A percentile compares a stretch with the other conserved stretches of the same genome.
These are phyloP conservation scores for Acomys russatus DNA, from an alignment of 2,797 vertebrate species.

Conservation along the genomic window DNA sequence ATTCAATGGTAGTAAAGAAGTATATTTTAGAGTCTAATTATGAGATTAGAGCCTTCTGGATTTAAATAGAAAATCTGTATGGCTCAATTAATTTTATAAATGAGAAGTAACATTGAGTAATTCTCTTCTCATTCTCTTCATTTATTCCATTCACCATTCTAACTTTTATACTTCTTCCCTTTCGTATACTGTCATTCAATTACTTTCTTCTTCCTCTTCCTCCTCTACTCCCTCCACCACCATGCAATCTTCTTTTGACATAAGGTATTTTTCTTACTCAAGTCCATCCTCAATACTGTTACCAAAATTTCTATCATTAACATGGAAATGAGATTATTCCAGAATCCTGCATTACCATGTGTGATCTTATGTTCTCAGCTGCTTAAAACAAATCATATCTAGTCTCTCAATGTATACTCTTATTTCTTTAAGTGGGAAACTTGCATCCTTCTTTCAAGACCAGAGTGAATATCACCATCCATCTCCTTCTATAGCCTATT, in stretches of 20 bases:
- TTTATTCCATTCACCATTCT: not conserved
- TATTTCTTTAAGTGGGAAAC: conserved; percentile 43
- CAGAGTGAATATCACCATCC: not conserved
- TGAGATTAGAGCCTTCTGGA: conserved; percentile 62
- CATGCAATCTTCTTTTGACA: not conserved
- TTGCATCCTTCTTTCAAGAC: conserved; percentile 23
- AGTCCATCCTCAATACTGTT: not conserved
- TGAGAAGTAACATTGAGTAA: conserved; percentile 73
- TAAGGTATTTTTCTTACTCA: not conserved
- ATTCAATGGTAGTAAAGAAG: conserved; percentile 65
- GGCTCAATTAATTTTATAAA: conserved; percentile 77
- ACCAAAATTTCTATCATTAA: conserved; percentile 26
- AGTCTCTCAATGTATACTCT: not conserved
- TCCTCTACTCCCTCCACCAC: not conserved
- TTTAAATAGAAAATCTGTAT: conserved; percentile 76
- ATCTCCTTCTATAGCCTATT: not conserved
- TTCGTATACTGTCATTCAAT: not conserved
- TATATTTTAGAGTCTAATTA: conserved; percentile 78
- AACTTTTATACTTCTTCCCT: not conserved
- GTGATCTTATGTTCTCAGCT: not conserved
- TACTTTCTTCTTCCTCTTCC: not conserved
- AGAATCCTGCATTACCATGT: not conserved
- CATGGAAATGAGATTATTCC: not conserved
- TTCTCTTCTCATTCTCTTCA: not conserved
- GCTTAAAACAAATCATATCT: not conserved